Percentiles rank a stretch among this genome's conserved stretches.
Conservation (phyloP, 2,113 vertebrate genomes). For the Piliocolobus tephrosceles region DNA sequence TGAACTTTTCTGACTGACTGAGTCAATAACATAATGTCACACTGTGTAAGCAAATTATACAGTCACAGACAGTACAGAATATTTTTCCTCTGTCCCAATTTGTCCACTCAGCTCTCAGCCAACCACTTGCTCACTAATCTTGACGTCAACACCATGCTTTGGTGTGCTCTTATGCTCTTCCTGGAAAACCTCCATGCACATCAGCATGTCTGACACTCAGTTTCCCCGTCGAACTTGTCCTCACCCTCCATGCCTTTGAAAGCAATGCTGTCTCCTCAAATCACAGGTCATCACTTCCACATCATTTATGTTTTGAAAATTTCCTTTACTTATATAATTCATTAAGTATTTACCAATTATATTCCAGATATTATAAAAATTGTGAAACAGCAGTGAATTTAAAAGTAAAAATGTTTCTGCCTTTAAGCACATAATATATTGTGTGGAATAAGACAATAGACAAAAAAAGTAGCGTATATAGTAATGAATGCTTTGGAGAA, state of each 20-base stretch:
- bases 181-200: background rate
- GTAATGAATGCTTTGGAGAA: slow-evolving; percentile 2
- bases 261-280: background rate
- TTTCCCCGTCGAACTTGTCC: no score
- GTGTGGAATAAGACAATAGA: background rate
- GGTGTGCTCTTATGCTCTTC: background rate
- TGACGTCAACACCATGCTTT: background rate
- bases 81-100: background rate
- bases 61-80: background rate
- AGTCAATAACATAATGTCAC: background rate
- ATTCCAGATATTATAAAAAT: background rate
- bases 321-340: background rate
- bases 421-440: background rate
- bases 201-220: background rate
- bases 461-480: background rate
- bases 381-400: background rate
- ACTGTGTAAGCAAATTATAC: background rate
- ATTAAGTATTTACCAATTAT: background rate
- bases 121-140: rapidly evolving
- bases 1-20: background rate
- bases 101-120: background rate
- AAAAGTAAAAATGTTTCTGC: background rate
- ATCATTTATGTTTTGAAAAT: background rate
- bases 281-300: background rate
- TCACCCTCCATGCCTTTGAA: background rate